Evolutionary conservation across 35 echinoderm and acorn worm species (phyloP), one percentile per base, ranked within the genome.

Genomic region (Ophioderma brevispina): DNA sequence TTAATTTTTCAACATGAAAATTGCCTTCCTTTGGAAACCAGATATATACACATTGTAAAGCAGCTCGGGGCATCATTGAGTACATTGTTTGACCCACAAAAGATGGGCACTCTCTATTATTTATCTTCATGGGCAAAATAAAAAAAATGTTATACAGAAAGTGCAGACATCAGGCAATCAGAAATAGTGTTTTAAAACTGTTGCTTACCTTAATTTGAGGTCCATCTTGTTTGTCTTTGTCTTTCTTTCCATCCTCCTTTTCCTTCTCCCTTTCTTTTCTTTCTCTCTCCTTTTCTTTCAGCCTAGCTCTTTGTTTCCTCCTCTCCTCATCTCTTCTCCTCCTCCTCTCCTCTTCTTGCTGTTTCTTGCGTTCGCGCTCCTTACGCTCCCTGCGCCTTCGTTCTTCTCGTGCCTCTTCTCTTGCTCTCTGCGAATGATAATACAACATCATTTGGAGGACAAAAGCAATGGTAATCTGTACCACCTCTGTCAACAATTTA

Each of bases 301-400:
- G 46, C n/a, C 46, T 84, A 30, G 40, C 81, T 30, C 81, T 40
- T 28, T 84, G 81, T 56, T 50, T 40, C 18, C 81, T 84, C 21
- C 81, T 46, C 21, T 85, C 49, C 21, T 85, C 52, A 17, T 85
- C 83, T 28, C 83, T 52, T 40, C 63, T 59, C 33, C 37, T 52
- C n/a, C 81, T 40, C 15, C 81, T 52, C 49, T 85, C 83, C 1
- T 85, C 83, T 33, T 85, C 83, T 17, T 31, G 31, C 37, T 85
- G 59, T 85, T 37, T 85, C 70, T 55, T 63, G 50, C 83, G 59
- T 70, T 85, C 83, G 1, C 83, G n/a, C 83, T 85, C 83, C 36
- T 85, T 85, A 30, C 83, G n/a, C 37, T 85, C 83, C 36, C 43
- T 85, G 32, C 83, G 31, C 0, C 55, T 32, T 37, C 83, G 31